Conservation (phyloP, 2,113 vertebrate genomes). For the Melozone crissalis region DNA sequence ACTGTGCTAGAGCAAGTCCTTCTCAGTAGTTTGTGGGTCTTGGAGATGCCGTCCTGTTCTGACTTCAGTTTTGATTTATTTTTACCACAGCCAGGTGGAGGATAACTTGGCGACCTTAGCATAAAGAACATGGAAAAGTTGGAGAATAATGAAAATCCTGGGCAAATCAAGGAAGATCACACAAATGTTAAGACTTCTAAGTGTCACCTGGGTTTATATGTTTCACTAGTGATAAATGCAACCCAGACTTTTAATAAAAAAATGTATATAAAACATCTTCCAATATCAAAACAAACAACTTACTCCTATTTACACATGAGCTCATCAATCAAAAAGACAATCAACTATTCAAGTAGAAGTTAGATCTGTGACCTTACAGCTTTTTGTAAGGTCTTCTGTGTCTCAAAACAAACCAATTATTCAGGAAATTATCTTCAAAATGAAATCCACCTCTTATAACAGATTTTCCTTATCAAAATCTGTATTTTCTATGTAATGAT, state of each 20-base stretch:
- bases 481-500: neutral
- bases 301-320: neutral
- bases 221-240: neutral
- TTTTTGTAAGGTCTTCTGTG: neutral
- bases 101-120: constrained; percentile 89
- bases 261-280: neutral
- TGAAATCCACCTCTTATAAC: neutral
- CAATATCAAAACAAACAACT: neutral
- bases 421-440: neutral
- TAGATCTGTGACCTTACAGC: neutral
- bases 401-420: neutral
- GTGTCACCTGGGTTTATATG: neutral
- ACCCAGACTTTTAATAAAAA: neutral
- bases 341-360: neutral
- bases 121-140: neutral
- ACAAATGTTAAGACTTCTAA: neutral
- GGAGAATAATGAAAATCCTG: neutral
- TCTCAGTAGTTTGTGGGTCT: constrained; percentile 85
- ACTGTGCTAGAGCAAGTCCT: constrained; percentile 85
- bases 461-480: neutral
- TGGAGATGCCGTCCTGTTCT: constrained; percentile 86
- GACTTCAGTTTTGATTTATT: constrained; percentile 88
- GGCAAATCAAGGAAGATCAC: neutral
- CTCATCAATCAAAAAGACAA: neutral
- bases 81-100: constrained; percentile 88